Conservation (phyloP, 2,113 vertebrate species). For the Ovis canadensis region DNA sequence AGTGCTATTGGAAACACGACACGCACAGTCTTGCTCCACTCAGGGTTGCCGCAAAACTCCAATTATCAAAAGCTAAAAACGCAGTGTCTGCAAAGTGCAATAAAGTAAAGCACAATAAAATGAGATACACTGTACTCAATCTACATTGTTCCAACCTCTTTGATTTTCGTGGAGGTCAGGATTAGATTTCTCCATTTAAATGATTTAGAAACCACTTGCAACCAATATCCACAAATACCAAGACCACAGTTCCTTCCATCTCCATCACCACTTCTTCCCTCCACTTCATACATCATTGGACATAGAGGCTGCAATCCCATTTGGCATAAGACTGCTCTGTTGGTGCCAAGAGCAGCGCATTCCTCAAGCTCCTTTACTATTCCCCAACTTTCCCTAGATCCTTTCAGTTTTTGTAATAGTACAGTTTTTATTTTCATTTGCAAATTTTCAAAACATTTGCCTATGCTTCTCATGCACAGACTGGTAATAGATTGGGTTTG, state of each 20-base stretch:
- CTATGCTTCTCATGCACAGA: neutral
- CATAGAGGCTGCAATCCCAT: neutral
- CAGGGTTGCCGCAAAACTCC: neutral
- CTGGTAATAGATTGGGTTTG: neutral
- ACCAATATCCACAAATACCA: neutral
- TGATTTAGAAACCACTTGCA: neutral
- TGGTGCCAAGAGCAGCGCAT: neutral
- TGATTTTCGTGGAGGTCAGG: neutral
- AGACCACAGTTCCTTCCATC: neutral
- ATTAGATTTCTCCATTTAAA: neutral
- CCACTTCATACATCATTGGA: neutral
- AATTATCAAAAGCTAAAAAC: neutral
- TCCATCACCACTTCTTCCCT: neutral
- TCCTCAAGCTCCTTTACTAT: neutral
- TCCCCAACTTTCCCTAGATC: neutral
- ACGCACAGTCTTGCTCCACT: too few relatives aligned
- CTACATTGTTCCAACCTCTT: neutral
- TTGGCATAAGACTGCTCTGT: neutral
- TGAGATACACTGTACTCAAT: neutral
- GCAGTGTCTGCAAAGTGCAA: neutral
- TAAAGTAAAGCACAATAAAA: neutral
- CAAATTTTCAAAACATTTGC: neutral
- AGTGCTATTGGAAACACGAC: neutral
- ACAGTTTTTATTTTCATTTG: neutral
- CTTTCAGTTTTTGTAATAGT: neutral